Evolutionary conservation across 2,888 invertebrate genomes (phyloP), one percentile per base, ranked within the genome.

Genomic region (Dryobotodes eremita): DNA sequence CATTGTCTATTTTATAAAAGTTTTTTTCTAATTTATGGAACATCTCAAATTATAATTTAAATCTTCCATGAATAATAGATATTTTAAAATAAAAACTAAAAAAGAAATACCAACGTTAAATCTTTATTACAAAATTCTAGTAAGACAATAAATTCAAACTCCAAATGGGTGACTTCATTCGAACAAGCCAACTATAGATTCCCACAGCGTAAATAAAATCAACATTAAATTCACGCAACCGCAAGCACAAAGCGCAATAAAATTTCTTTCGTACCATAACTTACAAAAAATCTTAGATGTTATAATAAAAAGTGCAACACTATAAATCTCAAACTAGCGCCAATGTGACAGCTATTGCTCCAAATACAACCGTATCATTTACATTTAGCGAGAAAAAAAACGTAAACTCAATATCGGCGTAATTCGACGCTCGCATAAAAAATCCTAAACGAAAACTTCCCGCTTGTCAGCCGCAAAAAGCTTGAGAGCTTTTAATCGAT

Each of bases 401-500:
- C 70, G 74, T 71, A 74, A 85, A 89, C 79, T 69, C 74, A 85
- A 90, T 84, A 89, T 87, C 86, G 80, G 77, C 84, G 88, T 89
- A 92, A 92, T 90, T 88, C 86, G 88, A 92, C 81, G 89, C 90
- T 81, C 82, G 77, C 79, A 46, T 80, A 88, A 88, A 91, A 90
- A 91, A 89, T 79, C 71, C 80, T 74, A 82, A 87, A 88, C 90
- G 89, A 89, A 92, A 92, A 91, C 86, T 92, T 91, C 88, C 76
- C 84, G 86, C 80, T 84, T 89, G 88, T 85, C 89, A 87, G 86
- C 90, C 89, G 90, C 92, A 92, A 93, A 93, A 93, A 92, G 91
- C 92, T 92, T 80, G 79, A 85, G 89, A 93, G 91, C 91, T 92
- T 89, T 85, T 84, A 92, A 94, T 93, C 93, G 93, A 93, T 94